A percentile compares a stretch with the other conserved stretches of the same genome.
phyloP scores from a whole-genome alignment of 2,797 vertebrate genomes.

The Miopithecus talapoin region DNA sequence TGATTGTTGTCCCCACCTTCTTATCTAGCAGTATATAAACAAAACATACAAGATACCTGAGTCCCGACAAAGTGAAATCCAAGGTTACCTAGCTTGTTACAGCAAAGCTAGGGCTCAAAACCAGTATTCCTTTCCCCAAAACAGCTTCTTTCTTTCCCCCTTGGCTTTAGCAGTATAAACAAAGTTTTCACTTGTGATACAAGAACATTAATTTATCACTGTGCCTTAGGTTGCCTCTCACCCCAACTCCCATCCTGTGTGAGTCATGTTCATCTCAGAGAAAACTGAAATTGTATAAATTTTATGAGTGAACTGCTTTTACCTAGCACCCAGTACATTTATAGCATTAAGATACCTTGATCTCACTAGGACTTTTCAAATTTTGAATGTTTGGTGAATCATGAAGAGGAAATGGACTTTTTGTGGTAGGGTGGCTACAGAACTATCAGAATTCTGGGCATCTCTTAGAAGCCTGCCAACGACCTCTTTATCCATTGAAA shows the following conservation, averaged over 20 bases:
- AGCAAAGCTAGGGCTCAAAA: background rate
- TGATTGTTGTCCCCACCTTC: background rate
- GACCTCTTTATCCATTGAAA: background rate
- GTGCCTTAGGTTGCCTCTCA: background rate
- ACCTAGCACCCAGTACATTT: background rate
- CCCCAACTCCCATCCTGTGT: background rate
- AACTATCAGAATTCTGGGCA: background rate
- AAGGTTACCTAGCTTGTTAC: background rate
- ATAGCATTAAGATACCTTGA: background rate
- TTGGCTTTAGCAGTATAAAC: background rate
- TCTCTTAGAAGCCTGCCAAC: background rate
- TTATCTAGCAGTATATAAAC: background rate
- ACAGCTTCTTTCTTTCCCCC: background rate
- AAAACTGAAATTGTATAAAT: background rate
- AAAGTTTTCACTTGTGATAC: background rate
- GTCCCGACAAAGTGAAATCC: background rate
- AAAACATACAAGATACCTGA: slow-evolving; percentile 11
- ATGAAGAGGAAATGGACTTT: background rate
- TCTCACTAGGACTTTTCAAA: background rate
- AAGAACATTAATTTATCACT: background rate
- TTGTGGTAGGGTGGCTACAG: background rate
- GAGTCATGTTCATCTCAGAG: background rate
- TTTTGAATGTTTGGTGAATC: background rate
- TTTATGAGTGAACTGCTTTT: background rate
- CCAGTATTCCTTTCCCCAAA: background rate